Evolutionary conservation across 2,888 invertebrate genomes (phyloP), one percentile per base, ranked within the genome.

Genomic region (Eristalinus aeneus): DNA sequence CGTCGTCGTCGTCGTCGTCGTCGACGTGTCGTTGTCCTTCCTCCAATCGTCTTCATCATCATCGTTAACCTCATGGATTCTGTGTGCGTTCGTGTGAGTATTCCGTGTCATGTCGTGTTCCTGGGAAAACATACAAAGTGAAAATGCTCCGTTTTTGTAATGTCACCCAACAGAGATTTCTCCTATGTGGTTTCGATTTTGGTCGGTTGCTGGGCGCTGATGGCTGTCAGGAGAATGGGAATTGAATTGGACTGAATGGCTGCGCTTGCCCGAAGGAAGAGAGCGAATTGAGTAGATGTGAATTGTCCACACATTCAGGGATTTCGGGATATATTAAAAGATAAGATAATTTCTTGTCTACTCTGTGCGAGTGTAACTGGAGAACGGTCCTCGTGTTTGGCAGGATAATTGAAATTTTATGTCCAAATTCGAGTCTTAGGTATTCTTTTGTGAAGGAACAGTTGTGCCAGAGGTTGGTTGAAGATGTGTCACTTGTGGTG

Each of bases 401-500:
- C 46, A 86, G 82, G 78, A 82, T 86, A 82, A 86, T 86, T 86
- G 77, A 78, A 82, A 78, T 86, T 82, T 69, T 82, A 63, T 86
- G 86, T 86, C 75, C 73, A 69, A 54, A 39, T 56, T 72, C 39
- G 27, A 65, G 69, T 34, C 46, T 16, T 32, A n/a, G 1, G 4
- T 32, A 20, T n/a, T 64, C 67, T 20, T 67, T 22, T 58, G 54
- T 67, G 31, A 16, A n/a, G 31, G 32, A 68, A 80, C 68, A 68
- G 67, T 71, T 64, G 61, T 31, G 32, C 36, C 4, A 54, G 23
- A 16, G 36, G 61, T 32, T n/a, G 5, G 2, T 54, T 58, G 74
- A 46, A 53, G 39, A 53, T 31, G 60, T 65, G 61, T 54, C 46
- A 46, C 56, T 69, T 67, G 68, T 68, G 61, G 34, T 69, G 27